Evolutionary conservation across 1,140 invertebrate species (phyloP).

Genomic region (Philotrypesis tridentata): DNA sequence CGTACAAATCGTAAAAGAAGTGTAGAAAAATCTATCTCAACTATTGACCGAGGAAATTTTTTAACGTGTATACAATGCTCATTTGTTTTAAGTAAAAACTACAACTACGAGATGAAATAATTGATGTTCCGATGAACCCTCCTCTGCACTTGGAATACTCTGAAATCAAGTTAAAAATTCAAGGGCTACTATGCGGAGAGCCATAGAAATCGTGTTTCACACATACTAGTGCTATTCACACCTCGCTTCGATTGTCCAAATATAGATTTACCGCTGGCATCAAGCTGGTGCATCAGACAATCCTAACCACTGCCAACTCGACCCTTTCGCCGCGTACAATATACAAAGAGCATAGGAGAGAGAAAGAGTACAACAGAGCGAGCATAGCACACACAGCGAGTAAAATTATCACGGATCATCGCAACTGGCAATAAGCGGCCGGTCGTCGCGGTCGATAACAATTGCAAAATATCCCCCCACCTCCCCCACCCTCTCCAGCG

Average conservation of each 20-base stretch:
- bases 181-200: not conserved
- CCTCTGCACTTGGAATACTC: not conserved
- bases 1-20: too few relatives aligned
- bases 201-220: conserved; percentile 27
- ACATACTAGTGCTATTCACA: conserved; percentile 39
- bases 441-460: not conserved
- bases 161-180: not conserved
- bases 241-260: conserved; percentile 65
- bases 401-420: not conserved
- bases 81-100: too few relatives aligned
- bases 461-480: not conserved
- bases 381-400: not conserved
- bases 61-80: too few relatives aligned
- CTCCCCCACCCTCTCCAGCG: not conserved
- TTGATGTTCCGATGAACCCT: too few relatives aligned
- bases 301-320: not conserved
- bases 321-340: not conserved
- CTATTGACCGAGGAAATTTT: too few relatives aligned
- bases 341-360: too few relatives aligned
- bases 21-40: too few relatives aligned
- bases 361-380: not conserved
- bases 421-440: not conserved
- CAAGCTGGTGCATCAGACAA: conserved; percentile 24
- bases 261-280: conserved; percentile 68
- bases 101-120: too few relatives aligned